phyloP scores from a whole-genome alignment of 1,140 invertebrate genomes.

The Cyrtorhinus lividipennis region DNA sequence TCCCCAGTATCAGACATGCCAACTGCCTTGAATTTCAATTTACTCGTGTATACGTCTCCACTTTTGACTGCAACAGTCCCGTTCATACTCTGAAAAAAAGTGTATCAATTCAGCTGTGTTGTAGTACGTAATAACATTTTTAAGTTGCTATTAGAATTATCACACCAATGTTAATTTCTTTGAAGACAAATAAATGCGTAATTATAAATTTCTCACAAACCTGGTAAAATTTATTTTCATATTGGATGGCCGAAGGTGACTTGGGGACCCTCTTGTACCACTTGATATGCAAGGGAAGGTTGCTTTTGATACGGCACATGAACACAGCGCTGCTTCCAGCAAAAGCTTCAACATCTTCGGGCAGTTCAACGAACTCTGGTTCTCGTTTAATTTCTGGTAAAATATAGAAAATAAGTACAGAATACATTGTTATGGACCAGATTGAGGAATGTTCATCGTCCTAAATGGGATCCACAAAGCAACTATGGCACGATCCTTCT shows the following conservation, averaged over 20 bases:
- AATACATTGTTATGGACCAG: too few species aligned
- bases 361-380: background rate
- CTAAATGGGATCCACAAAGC: too few species aligned
- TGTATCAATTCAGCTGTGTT: too few species aligned
- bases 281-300: background rate
- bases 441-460: too few species aligned
- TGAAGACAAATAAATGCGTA: too few species aligned
- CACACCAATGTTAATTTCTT: too few species aligned
- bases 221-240: background rate
- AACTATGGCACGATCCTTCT: too few species aligned
- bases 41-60: background rate
- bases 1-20: background rate
- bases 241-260: background rate
- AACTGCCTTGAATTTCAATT: background rate
- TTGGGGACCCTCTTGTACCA: background rate
- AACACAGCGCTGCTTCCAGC: background rate
- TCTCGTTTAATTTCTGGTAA: background rate
- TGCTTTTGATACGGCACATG: background rate
- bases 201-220: background rate
- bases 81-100: background rate
- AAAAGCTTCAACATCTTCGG: background rate
- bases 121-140: too few species aligned
- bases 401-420: background rate
- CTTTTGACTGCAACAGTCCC: background rate
- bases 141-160: too few species aligned